These are phyloP conservation scores for Rhinella marina DNA, from an alignment of 2,797 vertebrate genomes.

Conservation along the genomic window DNA sequence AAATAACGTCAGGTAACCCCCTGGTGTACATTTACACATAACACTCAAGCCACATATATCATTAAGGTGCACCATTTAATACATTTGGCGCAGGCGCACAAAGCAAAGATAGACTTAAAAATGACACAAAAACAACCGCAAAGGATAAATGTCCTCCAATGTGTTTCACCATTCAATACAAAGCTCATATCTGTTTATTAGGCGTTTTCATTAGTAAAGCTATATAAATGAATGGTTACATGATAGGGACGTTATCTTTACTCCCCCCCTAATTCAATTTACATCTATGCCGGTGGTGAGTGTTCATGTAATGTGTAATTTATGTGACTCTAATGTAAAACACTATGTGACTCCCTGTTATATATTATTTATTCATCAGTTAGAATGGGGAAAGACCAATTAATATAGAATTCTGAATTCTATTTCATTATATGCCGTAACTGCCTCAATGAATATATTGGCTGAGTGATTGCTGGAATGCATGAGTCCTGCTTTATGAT, in stretches of 20 bases:
- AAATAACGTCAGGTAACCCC: no score
- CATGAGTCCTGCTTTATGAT: background rate
- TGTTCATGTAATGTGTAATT: constrained; percentile 48
- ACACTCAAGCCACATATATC: no score
- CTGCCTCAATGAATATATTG: constrained; percentile 20
- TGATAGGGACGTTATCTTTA: background rate
- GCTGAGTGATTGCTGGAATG: background rate
- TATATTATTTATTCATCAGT: constrained; percentile 47
- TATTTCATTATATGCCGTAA: constrained; percentile 36
- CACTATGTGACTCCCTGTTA: constrained; percentile 42
- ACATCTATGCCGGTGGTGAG: constrained; percentile 13
- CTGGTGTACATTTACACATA: no score
- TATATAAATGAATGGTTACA: background rate
- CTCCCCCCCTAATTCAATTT: background rate
- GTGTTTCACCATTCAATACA: background rate
- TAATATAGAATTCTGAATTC: constrained; percentile 43
- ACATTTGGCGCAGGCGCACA: no score
- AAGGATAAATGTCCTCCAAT: no score
- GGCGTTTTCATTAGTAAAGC: background rate
- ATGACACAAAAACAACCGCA: no score
- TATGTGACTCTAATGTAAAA: constrained; percentile 43
- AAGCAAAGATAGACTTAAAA: no score
- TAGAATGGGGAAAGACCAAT: constrained; percentile 37
- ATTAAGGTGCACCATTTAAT: no score
- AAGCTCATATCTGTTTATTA: background rate